phyloP scores from a whole-genome alignment of 2,888 invertebrate species.

The Chrysolina haemoptera region DNA sequence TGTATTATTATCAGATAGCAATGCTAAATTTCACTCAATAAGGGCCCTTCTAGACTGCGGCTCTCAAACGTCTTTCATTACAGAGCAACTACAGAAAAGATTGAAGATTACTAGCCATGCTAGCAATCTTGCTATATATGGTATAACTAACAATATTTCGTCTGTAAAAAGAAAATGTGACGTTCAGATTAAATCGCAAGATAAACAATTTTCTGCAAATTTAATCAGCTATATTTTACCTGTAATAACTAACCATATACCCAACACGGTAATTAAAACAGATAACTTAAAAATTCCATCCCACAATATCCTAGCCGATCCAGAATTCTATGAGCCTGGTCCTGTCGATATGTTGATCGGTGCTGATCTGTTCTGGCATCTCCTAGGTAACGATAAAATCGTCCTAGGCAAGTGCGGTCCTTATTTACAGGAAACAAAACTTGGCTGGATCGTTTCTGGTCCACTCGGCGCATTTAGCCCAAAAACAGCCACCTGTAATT shows the following conservation, averaged over 20 bases:
- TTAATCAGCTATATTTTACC: conserved; percentile 30
- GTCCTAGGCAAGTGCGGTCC: conserved; percentile 28
- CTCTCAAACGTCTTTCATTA: conserved; percentile 34
- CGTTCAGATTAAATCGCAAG: conserved; percentile 22
- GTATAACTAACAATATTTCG: conserved; percentile 27
- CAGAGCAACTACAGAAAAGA: neutral
- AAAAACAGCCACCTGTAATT: conserved; percentile 26
- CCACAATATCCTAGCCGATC: conserved; percentile 37
- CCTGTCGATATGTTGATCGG: conserved; percentile 41
- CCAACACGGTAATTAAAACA: conserved; percentile 11
- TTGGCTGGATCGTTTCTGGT: conserved; percentile 34
- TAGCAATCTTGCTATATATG: conserved; percentile 29
- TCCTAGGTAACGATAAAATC: conserved; percentile 28
- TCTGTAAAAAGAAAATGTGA: conserved; percentile 30
- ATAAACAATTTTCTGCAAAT: conserved; percentile 26
- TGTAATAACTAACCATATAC: conserved; percentile 32
- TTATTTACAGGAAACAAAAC: conserved; percentile 28
- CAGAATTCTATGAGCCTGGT: conserved; percentile 30
- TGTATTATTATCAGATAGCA: conserved; percentile 25
- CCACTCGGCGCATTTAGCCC: conserved; percentile 8
- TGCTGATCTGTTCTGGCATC: conserved; percentile 40
- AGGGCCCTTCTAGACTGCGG: conserved; percentile 32
- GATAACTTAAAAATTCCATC: conserved; percentile 28
- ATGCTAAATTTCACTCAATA: conserved; percentile 7
- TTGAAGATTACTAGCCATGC: conserved; percentile 16